These are phyloP conservation scores for Erebia epiphron DNA, from an alignment of 2,888 invertebrate species.

Conservation along the genomic window DNA sequence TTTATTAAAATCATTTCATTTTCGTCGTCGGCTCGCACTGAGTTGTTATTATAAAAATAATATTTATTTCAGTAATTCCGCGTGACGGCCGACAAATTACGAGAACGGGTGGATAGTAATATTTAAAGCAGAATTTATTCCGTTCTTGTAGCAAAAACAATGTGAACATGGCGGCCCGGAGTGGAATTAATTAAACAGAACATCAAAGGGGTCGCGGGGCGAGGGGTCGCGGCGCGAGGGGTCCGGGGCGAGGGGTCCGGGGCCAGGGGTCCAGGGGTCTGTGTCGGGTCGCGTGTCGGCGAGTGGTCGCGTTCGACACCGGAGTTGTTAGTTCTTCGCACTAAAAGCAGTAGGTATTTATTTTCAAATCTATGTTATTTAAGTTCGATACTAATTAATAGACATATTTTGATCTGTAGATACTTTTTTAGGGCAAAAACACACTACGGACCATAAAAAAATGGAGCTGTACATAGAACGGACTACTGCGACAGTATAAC, in stretches of 20 bases:
- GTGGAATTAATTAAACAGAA: conserved; percentile 19
- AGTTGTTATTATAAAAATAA: conserved; percentile 7
- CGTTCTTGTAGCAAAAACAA: neutral
- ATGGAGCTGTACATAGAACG: no score
- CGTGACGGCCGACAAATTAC: neutral
- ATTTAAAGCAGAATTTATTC: conserved; percentile 17
- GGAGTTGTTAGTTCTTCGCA: neutral
- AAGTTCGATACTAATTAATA: no score
- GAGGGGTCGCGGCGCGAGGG: neutral
- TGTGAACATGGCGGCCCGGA: conserved; percentile 8
- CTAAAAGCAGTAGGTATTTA: no score
- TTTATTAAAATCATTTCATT: conserved; percentile 6
- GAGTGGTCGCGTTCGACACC: neutral
- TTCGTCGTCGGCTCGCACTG: neutral
- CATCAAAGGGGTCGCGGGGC: neutral
- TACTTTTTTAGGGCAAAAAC: no score
- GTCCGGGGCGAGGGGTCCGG: neutral
- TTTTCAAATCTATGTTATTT: no score
- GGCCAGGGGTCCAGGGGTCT: neutral
- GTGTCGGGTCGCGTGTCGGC: neutral
- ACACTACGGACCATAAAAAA: no score
- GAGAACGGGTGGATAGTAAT: conserved; percentile 2
- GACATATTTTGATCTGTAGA: no score
- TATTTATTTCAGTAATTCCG: conserved; percentile 1
- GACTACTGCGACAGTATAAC: no score